phyloP scores from a whole-genome alignment of 2,888 invertebrate genomes.

The Nomada ruficornis region DNA sequence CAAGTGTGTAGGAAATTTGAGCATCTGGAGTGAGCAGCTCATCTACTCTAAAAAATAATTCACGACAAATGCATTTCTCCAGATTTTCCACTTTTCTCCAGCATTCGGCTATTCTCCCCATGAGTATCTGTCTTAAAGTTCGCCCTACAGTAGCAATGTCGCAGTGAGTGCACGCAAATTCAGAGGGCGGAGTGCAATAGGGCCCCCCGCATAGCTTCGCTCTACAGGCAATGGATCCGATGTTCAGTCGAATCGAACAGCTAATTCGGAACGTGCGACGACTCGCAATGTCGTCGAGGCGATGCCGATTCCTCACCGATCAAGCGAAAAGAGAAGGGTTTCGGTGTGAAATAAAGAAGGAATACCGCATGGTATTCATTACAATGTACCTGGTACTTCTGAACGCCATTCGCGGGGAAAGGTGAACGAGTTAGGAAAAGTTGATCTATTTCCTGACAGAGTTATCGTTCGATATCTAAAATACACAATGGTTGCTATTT shows the following conservation, averaged over 20 bases:
- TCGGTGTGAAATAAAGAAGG: constrained; percentile 52
- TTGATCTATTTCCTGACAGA: constrained; percentile 55
- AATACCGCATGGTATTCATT: constrained; percentile 12
- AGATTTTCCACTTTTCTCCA: not conserved
- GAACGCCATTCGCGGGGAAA: constrained; percentile 11
- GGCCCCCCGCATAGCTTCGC: constrained; percentile 66
- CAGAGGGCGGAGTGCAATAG: constrained; percentile 38
- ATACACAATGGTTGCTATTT: constrained; percentile 58
- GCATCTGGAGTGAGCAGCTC: not conserved
- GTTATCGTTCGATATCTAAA: constrained; percentile 53
- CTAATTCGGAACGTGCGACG: constrained; percentile 83
- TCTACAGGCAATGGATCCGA: constrained; percentile 77
- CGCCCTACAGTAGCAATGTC: constrained; percentile 8
- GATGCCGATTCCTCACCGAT: constrained; percentile 69
- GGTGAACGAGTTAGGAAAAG: constrained; percentile 57
- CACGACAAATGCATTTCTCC: too few species aligned
- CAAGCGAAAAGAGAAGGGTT: constrained; percentile 40
- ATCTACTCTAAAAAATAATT: not conserved
- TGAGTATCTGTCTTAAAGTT: constrained; percentile 11
- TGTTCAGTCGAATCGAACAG: constrained; percentile 81
- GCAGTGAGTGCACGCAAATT: constrained; percentile 15
- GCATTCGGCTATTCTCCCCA: not conserved
- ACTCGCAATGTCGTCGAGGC: constrained; percentile 77
- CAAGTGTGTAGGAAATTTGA: not conserved
- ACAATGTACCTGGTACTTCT: constrained; percentile 23